Conservation (phyloP, 2,888 invertebrate species). For the Phorcus lineatus region DNA sequence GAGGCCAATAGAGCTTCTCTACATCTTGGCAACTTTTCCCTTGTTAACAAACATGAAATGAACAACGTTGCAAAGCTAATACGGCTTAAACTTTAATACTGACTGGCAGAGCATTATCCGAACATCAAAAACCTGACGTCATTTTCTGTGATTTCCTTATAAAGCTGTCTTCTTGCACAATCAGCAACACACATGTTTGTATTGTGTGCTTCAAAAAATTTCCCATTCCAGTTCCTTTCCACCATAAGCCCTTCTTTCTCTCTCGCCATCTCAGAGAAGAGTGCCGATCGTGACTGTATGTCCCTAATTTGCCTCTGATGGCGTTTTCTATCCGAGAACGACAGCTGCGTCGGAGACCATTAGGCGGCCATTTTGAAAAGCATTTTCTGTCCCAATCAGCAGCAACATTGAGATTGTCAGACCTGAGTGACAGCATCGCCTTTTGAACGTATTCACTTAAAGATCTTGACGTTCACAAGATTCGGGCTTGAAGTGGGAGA, state of each 20-base stretch:
- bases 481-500: background rate
- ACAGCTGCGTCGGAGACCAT: constrained; percentile 12
- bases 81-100: constrained; percentile 9
- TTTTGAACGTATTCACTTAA: constrained; percentile 20
- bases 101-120: background rate
- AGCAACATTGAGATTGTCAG: background rate
- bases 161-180: background rate
- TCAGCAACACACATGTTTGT: too few species aligned
- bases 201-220: too few species aligned
- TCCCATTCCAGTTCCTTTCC: too few species aligned
- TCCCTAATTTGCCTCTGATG: background rate
- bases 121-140: constrained; percentile 20
- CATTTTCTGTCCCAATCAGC: background rate
- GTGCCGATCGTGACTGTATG: background rate
- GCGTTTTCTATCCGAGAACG: background rate
- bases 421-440: background rate
- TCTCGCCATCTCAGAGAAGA: background rate
- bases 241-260: background rate
- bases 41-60: constrained; percentile 16
- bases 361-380: constrained; percentile 22
- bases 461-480: constrained; percentile 11
- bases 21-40: constrained; percentile 1
- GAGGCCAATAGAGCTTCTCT: background rate
- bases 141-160: background rate
- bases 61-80: constrained; percentile 4